These are phyloP conservation scores for Beris chalybata DNA, from an alignment of 2,888 invertebrate species.

Conservation along the genomic window DNA sequence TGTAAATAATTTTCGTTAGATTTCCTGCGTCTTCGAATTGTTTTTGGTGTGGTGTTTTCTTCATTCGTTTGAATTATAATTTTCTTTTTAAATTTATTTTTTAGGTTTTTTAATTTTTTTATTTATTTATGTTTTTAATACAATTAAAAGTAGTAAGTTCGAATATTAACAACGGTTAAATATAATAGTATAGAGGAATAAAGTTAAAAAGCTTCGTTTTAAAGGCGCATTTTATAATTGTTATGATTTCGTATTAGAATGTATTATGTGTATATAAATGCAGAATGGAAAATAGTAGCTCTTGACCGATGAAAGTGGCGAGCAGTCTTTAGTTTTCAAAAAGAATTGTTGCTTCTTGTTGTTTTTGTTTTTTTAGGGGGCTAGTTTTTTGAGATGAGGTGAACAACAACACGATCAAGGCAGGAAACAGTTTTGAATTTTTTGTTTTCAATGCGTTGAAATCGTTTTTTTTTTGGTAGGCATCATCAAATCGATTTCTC, in stretches of 20 bases:
- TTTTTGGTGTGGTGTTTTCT: too few species aligned
- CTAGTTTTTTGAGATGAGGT: slow-evolving; percentile 2
- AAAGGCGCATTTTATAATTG: slow-evolving; percentile 20
- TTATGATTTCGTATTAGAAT: slow-evolving; percentile 2
- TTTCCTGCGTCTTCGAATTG: too few species aligned
- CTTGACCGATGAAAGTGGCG: slow-evolving; percentile 21
- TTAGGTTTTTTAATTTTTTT: not conserved
- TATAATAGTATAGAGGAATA: not conserved
- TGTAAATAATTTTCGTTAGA: not conserved
- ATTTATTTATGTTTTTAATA: not conserved
- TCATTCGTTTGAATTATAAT: not conserved
- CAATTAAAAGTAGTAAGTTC: not conserved
- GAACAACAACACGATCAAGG: slow-evolving; percentile 12
- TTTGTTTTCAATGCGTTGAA: too few species aligned
- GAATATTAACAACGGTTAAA: slow-evolving; percentile 4
- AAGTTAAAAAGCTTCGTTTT: slow-evolving; percentile 17
- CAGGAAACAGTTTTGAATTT: slow-evolving; percentile 20
- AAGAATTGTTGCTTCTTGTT: not conserved
- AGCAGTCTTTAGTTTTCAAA: slow-evolving; percentile 16
- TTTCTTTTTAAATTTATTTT: not conserved
- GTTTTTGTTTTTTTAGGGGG: not conserved
- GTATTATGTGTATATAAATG: not conserved
- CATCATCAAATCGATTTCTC: too few species aligned
- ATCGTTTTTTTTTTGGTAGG: too few species aligned
- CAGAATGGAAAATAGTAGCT: slow-evolving; percentile 1